phyloP scores from a whole-genome alignment of 2,797 vertebrate species.

The Crotalus adamanteus region DNA sequence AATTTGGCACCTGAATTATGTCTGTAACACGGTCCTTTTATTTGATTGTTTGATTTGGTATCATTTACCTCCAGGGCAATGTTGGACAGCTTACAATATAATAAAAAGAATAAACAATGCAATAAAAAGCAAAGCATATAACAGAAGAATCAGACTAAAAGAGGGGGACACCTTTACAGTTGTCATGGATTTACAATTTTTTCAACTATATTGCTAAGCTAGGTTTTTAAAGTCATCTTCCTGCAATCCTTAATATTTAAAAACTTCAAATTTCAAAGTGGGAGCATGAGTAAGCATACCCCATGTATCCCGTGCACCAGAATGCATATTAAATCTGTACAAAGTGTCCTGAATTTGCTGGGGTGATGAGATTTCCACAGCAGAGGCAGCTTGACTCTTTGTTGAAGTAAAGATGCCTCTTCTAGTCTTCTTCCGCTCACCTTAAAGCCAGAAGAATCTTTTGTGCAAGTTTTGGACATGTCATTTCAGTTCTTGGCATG shows the following conservation, averaged over 20 bases:
- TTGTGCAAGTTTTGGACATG: neutral
- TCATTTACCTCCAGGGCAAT: neutral
- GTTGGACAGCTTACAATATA: neutral
- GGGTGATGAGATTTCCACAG: neutral
- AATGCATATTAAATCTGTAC: neutral
- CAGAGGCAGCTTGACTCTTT: neutral
- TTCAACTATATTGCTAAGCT: neutral
- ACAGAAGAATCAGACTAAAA: neutral
- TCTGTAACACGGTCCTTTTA: neutral
- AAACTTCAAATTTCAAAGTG: neutral
- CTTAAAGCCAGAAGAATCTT: neutral
- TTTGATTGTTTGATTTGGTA: neutral
- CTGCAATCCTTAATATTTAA: neutral
- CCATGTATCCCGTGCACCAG: neutral
- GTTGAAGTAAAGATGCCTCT: neutral
- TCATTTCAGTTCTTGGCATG: neutral
- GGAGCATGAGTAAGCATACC: neutral
- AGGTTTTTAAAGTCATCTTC: neutral
- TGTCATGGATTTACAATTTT: neutral
- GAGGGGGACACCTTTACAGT: neutral
- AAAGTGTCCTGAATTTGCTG: neutral
- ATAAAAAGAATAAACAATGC: neutral
- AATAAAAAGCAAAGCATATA: neutral
- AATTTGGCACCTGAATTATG: neutral
- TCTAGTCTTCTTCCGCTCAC: neutral